These are phyloP conservation scores for Edolisoma coerulescens DNA, from an alignment of 2,113 vertebrate species.

Conservation along the genomic window DNA sequence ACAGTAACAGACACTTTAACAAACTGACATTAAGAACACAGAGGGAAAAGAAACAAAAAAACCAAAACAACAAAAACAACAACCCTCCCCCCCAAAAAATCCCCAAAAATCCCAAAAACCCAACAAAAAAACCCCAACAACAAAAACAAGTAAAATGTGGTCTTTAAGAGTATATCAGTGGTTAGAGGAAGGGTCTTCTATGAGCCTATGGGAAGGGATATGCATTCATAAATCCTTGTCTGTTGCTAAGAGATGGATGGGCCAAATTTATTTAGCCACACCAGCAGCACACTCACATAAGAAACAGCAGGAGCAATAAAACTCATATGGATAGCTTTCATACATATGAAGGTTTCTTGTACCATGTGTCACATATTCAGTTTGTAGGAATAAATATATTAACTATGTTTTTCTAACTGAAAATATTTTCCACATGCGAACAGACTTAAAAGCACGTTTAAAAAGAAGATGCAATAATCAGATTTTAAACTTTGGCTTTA, in stretches of 20 bases:
- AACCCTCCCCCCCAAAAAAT: no score
- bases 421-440: slow-evolving; percentile 39
- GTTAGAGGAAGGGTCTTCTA: not conserved
- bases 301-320: slow-evolving; percentile 19
- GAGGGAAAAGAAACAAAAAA: not conserved
- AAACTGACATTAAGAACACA: not conserved
- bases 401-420: slow-evolving; percentile 39
- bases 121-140: not conserved
- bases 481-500: slow-evolving; percentile 65
- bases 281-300: slow-evolving; percentile 2
- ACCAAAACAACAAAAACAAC: no score
- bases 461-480: slow-evolving; percentile 55
- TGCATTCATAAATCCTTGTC: not conserved
- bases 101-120: no score
- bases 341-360: not conserved
- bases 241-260: not conserved
- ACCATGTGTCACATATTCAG: slow-evolving; percentile 26
- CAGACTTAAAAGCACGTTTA: slow-evolving; percentile 17
- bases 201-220: not conserved
- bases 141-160: not conserved
- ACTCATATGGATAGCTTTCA: slow-evolving; percentile 23
- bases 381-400: slow-evolving; percentile 23
- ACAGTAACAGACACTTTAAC: not conserved
- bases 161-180: not conserved
- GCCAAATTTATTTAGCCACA: not conserved